Evolutionary conservation across 2,888 invertebrate genomes (phyloP).

Genomic region (Orthosia cruda): DNA sequence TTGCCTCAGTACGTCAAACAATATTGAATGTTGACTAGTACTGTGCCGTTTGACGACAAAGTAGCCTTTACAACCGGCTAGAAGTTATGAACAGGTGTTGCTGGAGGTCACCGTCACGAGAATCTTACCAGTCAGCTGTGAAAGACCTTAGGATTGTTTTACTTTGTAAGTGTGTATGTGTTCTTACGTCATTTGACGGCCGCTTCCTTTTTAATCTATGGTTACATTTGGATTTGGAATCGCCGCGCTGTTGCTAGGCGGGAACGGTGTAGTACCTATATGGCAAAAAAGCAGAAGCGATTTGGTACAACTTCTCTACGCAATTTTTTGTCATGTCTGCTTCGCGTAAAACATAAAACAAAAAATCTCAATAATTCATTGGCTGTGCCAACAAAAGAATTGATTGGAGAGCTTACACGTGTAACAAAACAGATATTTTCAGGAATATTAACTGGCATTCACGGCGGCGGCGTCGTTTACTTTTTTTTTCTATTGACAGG

Average conservation of each 20-base stretch:
- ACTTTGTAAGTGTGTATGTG: conserved; percentile 13
- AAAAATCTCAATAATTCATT: background rate
- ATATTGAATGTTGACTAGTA: conserved; percentile 51
- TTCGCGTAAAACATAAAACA: background rate
- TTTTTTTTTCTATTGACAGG: too few relatives aligned
- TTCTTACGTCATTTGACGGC: conserved; percentile 15
- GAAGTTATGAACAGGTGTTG: conserved; percentile 67
- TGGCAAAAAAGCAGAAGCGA: conserved; percentile 7
- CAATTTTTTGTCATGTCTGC: background rate
- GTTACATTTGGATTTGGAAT: conserved; percentile 12
- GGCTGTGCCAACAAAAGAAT: conserved; percentile 10
- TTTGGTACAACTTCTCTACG: background rate
- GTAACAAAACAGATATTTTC: background rate
- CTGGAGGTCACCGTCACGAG: conserved; percentile 65
- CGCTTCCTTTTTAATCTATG: conserved; percentile 10
- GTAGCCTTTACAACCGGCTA: conserved; percentile 67
- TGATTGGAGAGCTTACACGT: conserved; percentile 7
- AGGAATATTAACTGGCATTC: background rate
- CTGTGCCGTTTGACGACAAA: conserved; percentile 54
- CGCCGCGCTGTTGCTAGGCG: conserved; percentile 32
- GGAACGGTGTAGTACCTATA: background rate
- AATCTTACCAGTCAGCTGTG: conserved; percentile 64
- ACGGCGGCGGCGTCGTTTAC: too few relatives aligned
- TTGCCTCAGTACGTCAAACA: conserved; percentile 39
- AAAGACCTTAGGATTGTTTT: conserved; percentile 55